phyloP scores from a whole-genome alignment of 1,140 invertebrate genomes.

The Phymastichus coffea region DNA sequence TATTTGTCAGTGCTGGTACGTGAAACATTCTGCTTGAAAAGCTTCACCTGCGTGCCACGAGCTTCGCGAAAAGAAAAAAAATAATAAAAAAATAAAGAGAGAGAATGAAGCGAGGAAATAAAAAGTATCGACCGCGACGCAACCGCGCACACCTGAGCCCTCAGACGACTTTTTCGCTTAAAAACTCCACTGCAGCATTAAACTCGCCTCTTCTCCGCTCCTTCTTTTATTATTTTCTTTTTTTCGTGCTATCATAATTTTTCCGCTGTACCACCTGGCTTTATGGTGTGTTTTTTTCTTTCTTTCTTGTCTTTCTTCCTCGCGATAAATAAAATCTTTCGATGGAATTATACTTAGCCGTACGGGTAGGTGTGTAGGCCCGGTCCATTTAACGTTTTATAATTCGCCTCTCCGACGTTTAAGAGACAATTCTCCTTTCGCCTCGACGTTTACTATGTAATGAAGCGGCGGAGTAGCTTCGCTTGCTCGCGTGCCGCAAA shows the following conservation, averaged over 20 bases:
- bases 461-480: conserved; percentile 13
- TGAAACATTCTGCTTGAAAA: conserved; percentile 9
- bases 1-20: conserved; percentile 8
- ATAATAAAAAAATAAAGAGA: no score
- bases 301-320: not conserved
- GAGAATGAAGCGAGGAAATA: no score
- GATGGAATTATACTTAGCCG: no score
- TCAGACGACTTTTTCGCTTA: not conserved
- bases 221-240: not conserved
- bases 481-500: not conserved
- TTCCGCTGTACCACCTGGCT: not conserved
- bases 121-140: not conserved
- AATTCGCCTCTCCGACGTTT: no score
- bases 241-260: not conserved
- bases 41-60: not conserved
- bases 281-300: not conserved
- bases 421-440: no score
- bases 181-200: no score
- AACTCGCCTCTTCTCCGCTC: not conserved
- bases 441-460: conserved; percentile 20
- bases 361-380: not conserved
- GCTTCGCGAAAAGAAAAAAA: not conserved
- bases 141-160: conserved; percentile 5
- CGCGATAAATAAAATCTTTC: no score
- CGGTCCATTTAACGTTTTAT: not conserved